Base-by-base conservation (phyloP, 2,113 vertebrate species). In the Grammomys dolichurus region DNA sequence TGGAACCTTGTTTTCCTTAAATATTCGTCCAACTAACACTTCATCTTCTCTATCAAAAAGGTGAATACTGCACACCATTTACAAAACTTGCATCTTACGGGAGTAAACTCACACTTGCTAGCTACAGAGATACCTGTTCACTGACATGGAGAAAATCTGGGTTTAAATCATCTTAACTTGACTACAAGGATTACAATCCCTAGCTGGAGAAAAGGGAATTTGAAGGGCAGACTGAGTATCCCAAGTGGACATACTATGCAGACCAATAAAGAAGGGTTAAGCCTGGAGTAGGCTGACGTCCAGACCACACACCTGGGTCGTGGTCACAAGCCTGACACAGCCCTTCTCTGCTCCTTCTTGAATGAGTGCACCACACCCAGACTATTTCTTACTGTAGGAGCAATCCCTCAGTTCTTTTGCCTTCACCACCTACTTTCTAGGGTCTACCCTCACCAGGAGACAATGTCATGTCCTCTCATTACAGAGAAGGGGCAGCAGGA, bases 81-180 rank as follows among this genome's bases (percentile, higher is more conserved):
- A 85, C 17, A 70, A 93, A 94, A 51, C 1, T 26, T 58, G 31
- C n/a, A 13, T 67, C n/a, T 92, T 72, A 63, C 12, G 31, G 60
- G 69, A 86, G 48, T 60, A 88, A 90, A 69, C 51, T 13, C 51
- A 33, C 43, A n/a, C 58, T 87, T 95, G 56, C 22, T 26, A 73
- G 54, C 51, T 91, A 51, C 72, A 73, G 81, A 86, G 36, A 93
- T 77, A 36, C 67, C 58, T 76, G 19, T 19, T 72, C 56, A 5
- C 1, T 43, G 56, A 65, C 51, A 60, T 10, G 43, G 26, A 75
- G 72, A 95, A 92, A 60, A 73, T 78, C n/a, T 69, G 54, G 46
- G n/a, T 33, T 86, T 90, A 60, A 56, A 67, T 69, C 76, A 81
- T 70, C 63, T 60, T 87, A 51, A 93, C 58, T 60, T 48, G 91